Evolutionary conservation across 2,113 vertebrate genomes (phyloP).

Genomic region (Australoheros scitulus): DNA sequence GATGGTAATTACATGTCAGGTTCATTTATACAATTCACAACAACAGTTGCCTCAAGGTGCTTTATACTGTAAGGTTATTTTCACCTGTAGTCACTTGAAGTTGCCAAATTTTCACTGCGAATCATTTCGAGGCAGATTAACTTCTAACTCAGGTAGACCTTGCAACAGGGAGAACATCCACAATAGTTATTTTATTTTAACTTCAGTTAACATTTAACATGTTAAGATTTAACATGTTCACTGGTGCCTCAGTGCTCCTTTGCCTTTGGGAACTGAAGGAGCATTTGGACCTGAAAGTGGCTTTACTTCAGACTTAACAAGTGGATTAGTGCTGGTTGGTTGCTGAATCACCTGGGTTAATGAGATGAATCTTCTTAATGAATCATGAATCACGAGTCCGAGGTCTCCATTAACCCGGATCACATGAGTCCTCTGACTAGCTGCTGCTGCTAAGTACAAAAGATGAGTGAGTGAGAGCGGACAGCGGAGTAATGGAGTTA

Average conservation of each 20-base stretch:
- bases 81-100: not conserved
- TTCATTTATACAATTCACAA: not conserved
- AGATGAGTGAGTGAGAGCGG: too few relatives aligned
- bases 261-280: not conserved
- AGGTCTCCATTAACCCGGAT: too few relatives aligned
- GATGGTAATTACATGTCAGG: not conserved
- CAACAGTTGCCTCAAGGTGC: not conserved
- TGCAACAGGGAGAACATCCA: not conserved
- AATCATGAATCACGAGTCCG: too few relatives aligned
- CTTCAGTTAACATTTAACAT: not conserved
- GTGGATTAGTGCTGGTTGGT: too few relatives aligned
- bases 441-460: too few relatives aligned
- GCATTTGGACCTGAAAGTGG: not conserved
- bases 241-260: not conserved
- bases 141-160: not conserved
- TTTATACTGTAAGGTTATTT: too few relatives aligned
- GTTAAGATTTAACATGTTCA: not conserved
- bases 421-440: too few relatives aligned
- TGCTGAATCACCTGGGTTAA: too few relatives aligned
- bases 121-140: not conserved
- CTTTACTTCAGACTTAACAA: not conserved
- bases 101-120: too few relatives aligned
- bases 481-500: too few relatives aligned
- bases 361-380: too few relatives aligned
- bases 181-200: not conserved